Evolutionary conservation across 2,797 vertebrate species (phyloP), one percentile per base, ranked within the genome.

Genomic region (Cirrhinus mrigala): DNA sequence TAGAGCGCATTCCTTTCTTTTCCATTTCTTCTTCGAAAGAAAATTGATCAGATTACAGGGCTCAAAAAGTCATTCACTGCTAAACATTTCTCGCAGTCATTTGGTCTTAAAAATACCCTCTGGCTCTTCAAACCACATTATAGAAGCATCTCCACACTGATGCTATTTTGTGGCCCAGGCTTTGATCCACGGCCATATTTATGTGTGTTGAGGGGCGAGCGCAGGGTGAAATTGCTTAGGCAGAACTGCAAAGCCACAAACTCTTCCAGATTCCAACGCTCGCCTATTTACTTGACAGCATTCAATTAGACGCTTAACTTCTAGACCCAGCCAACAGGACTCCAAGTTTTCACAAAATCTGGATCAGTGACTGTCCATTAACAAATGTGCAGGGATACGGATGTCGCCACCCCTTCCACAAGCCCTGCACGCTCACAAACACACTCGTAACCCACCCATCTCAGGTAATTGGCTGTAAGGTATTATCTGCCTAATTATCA

Each of bases 401-500:
- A 88, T 74, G 85, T 83, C 66, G 40, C 81, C 83, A 83, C 68
- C 66, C n/a, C 73, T 44, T 77, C 79, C 83, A 71, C 62, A 52
- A 76, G 20, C 29, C 48, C 27, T 69, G 84, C 80, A 78, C 14
- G 27, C 37, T n/a, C 44, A 27, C 58, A 76, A 37, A 54, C 75
- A 68, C 70, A 15, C 82, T 76, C 16, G 66, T 73, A 68, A 87
- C 48, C 64, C 81, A 52, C 92, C 60, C 86, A 79, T 68, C 29
- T 74, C 89, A 91, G 90, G 89, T 92, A 90, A 91, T 88, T 89
- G 88, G 82, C 82, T 88, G 89, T 86, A 84, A 89, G 88, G 89
- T 85, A 90, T 91, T 91, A 91, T 90, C 90, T 87, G 81, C 70
- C 89, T 90, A 91, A 91, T 91, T 91, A 91, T 90, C 89, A 89